Evolutionary conservation across 2,797 vertebrate genomes (phyloP), one percentile per base, ranked within the genome.

Genomic region (Falco biarmicus): DNA sequence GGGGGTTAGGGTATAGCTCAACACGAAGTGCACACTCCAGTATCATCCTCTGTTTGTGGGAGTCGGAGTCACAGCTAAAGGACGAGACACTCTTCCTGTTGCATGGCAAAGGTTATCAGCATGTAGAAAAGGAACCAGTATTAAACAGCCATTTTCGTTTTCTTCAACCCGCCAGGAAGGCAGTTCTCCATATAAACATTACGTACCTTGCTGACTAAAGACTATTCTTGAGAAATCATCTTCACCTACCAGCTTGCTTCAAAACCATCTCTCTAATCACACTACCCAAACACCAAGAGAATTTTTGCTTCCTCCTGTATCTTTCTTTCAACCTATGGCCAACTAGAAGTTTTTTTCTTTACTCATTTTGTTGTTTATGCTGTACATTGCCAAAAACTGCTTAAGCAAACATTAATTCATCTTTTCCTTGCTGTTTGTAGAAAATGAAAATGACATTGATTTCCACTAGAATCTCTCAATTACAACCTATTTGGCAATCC

Each of bases 21-120:
- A n/a, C 5, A 13, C 1, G 4, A 13, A 15, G 15, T 0, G 0
- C 48, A 8, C 0, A 0, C 16, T 71, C 41, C 54, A n/a, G 32
- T 4, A 63, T 32, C 59, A 18, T 4, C 15, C 48, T 64, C 12
- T 0, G 43, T 28, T 25, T 48, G 13, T 6, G 9, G 29, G 4
- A 73, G 4, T 20, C 34, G 37, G 28, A 75, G n/a, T 12, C 39
- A 7, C 56, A 54, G 59, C 29, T 31, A 1, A n/a, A 56, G 56
- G 24, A 74, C 6, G 9, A 31, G 24, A 21, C 11, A 9, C 28
- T 41, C 7, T n/a, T 54, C 20, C 54, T 13, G 4, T 34, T 21
- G 9, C 0, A 28, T 1, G 9, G 22, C 25, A n/a, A 66, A 64
- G 25, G 13, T 19, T 59, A 31, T 4, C 69, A 37, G 18, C 18